Conservation (phyloP, 2,113 vertebrate species). For the Morone saxatilis region DNA sequence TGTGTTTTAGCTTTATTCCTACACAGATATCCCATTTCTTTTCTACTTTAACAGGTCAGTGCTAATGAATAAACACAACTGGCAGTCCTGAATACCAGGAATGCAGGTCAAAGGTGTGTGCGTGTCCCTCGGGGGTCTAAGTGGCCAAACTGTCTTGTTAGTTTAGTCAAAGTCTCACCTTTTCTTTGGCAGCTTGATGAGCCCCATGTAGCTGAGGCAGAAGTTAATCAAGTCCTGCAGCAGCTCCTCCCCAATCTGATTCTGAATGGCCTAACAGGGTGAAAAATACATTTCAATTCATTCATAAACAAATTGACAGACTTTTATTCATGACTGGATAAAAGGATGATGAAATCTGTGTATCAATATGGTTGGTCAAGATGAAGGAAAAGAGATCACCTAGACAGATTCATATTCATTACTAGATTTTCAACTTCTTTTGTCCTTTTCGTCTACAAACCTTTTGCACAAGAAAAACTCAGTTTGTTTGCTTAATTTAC, state of each 20-base stretch:
- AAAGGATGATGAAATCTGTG: neutral
- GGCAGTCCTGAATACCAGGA: neutral
- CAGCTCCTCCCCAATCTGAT: slow-evolving; percentile 94
- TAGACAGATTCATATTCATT: neutral
- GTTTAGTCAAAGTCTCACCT: slow-evolving; percentile 81
- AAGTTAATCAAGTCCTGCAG: slow-evolving; percentile 99
- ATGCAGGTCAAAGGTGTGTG: neutral
- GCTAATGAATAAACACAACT: neutral
- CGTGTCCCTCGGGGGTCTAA: neutral
- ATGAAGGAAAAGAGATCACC: neutral
- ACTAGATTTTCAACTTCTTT: neutral
- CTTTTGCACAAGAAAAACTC: neutral
- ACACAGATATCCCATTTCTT: neutral
- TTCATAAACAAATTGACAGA: neutral
- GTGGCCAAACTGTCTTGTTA: neutral
- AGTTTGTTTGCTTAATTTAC: neutral
- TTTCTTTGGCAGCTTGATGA: slow-evolving; percentile 97
- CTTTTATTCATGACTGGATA: neutral
- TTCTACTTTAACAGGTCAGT: neutral
- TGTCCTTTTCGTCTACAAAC: neutral
- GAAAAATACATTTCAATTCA: neutral
- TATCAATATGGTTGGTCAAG: neutral
- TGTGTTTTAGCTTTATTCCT: neutral
- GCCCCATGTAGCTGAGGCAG: slow-evolving; percentile 96
- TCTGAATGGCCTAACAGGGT: slow-evolving; percentile 91